phyloP scores from a whole-genome alignment of 2,888 invertebrate species.

The Rhyacophila evoluta region DNA sequence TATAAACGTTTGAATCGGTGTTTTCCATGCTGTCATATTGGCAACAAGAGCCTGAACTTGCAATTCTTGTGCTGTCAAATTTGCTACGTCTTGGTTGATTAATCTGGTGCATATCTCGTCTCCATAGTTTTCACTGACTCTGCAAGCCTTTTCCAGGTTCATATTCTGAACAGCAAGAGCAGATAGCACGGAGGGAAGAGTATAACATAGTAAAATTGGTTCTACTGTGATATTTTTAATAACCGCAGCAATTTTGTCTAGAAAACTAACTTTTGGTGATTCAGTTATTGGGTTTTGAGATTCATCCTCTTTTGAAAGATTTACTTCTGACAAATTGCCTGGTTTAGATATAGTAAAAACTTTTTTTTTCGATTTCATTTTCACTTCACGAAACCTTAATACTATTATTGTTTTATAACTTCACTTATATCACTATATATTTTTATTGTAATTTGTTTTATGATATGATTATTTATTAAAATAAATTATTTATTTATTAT shows the following conservation, averaged over 20 bases:
- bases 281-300: too few species aligned
- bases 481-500: too few species aligned
- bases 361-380: too few species aligned
- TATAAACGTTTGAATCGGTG: conserved; percentile 67
- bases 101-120: conserved; percentile 80
- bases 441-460: too few species aligned
- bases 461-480: too few species aligned
- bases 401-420: too few species aligned
- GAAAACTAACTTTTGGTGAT: too few species aligned
- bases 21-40: conserved; percentile 70
- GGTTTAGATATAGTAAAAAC: too few species aligned
- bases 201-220: conserved; percentile 74
- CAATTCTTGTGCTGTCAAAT: conserved; percentile 72
- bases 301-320: too few species aligned
- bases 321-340: too few species aligned
- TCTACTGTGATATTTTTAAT: conserved; percentile 73
- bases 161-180: conserved; percentile 84
- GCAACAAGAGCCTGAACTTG: conserved; percentile 71
- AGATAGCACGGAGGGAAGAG: conserved; percentile 74
- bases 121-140: conserved; percentile 80
- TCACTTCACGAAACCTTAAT: too few species aligned
- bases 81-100: conserved; percentile 76
- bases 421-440: too few species aligned
- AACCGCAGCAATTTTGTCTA: background rate
- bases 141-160: conserved; percentile 86